These are phyloP conservation scores for Pycnonotus jocosus DNA, from an alignment of 2,113 vertebrate genomes.

Conservation along the genomic window DNA sequence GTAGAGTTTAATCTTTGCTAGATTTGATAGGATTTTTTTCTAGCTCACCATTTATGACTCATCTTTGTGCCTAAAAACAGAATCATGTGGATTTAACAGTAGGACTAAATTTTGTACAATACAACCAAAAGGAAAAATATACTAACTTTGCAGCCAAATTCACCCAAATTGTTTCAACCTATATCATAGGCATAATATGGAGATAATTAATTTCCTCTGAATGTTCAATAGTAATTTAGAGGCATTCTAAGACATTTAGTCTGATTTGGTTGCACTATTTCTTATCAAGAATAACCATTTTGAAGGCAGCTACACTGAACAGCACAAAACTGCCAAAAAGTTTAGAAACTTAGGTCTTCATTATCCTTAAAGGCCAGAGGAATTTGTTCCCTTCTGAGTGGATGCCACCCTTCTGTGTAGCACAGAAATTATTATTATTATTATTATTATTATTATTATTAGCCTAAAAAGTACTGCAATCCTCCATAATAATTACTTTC, in stretches of 20 bases:
- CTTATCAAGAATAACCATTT: neutral
- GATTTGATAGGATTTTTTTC: neutral
- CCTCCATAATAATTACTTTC: neutral
- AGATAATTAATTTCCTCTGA: neutral
- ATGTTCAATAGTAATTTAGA: neutral
- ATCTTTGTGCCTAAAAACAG: neutral
- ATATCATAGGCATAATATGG: neutral
- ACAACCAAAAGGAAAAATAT: neutral
- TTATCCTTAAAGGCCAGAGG: neutral
- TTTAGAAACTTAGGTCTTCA: neutral
- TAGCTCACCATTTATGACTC: neutral
- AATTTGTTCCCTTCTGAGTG: neutral
- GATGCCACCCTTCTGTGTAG: neutral
- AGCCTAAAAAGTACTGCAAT: neutral
- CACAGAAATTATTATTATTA: neutral
- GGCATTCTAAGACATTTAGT: neutral
- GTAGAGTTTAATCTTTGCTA: no score
- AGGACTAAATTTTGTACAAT: neutral
- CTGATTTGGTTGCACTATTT: neutral
- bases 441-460: no score
- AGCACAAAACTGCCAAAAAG: neutral
- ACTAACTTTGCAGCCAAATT: neutral
- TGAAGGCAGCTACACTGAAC: neutral
- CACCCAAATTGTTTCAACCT: neutral
- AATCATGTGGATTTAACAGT: neutral